Evolutionary conservation across 2,888 invertebrate species (phyloP).

Genomic region (Sialis lutaria): DNA sequence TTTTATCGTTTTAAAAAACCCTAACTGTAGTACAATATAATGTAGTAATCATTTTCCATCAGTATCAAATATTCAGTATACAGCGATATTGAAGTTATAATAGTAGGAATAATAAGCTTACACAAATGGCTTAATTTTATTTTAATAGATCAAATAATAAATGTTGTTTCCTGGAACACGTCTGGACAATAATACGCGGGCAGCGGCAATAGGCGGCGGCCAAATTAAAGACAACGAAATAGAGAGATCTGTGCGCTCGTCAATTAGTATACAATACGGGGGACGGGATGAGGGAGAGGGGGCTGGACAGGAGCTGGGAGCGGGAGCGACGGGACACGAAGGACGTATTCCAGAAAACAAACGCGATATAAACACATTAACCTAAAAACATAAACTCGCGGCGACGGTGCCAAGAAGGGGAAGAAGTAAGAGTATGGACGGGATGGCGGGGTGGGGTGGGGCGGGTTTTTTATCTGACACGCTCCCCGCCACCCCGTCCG

Average conservation of each 20-base stretch:
- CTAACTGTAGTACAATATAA: conserved; percentile 30
- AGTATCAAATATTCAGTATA: conserved; percentile 36
- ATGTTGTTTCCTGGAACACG: too few species aligned
- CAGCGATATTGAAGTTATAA: conserved; percentile 19
- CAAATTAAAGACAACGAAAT: conserved; percentile 32
- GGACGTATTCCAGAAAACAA: background rate
- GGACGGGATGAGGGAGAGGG: conserved; percentile 25
- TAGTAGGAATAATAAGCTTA: conserved; percentile 33
- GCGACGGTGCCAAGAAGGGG: too few species aligned
- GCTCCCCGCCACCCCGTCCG: too few species aligned
- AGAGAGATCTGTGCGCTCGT: conserved; percentile 1
- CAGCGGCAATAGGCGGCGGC: conserved; percentile 15
- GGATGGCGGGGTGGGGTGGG: too few species aligned
- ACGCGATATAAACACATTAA: background rate
- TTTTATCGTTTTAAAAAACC: conserved; percentile 30
- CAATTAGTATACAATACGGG: conserved; percentile 23
- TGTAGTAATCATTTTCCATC: conserved; percentile 32
- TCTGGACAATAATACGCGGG: too few species aligned
- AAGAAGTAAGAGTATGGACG: too few species aligned
- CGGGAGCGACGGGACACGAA: background rate
- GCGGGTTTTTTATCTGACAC: too few species aligned
- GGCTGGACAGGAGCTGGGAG: background rate
- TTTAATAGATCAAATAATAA: too few species aligned
- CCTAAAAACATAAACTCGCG: background rate
- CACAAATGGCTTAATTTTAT: conserved; percentile 35